Evolutionary conservation across 2,888 invertebrate species (phyloP).

Genomic region (Macrophya alboannulata): DNA sequence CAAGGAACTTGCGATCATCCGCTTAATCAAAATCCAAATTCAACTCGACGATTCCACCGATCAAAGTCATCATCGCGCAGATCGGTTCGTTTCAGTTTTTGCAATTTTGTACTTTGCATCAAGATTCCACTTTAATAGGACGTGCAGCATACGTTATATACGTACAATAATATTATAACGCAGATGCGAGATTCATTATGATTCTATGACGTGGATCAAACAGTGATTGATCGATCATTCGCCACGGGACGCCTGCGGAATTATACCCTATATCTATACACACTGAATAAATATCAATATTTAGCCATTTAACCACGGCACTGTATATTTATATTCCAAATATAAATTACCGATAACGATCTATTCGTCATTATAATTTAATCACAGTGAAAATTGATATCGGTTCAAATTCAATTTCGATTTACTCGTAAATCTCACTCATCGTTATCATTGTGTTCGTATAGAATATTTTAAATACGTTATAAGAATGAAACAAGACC

Average conservation of each 20-base stretch:
- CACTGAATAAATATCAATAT: constrained; percentile 17
- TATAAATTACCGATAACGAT: not conserved
- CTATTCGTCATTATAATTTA: not conserved
- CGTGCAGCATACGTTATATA: too few relatives aligned
- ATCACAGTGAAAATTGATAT: not conserved
- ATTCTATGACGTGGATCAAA: constrained; percentile 11
- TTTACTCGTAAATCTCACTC: too few relatives aligned
- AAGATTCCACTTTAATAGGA: not conserved
- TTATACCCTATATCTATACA: not conserved
- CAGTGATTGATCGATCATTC: constrained; percentile 50
- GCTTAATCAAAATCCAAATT: constrained; percentile 25
- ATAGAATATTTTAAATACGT: too few relatives aligned
- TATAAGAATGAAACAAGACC: too few relatives aligned
- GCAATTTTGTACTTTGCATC: not conserved
- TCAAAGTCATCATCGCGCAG: not conserved
- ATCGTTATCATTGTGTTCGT: too few relatives aligned
- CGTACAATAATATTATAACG: not conserved
- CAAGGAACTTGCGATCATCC: not conserved
- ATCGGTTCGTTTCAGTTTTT: not conserved
- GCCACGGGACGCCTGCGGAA: not conserved
- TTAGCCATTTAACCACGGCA: not conserved
- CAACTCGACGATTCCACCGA: not conserved
- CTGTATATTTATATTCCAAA: not conserved
- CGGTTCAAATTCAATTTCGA: not conserved
- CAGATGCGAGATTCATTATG: not conserved